Percentiles rank a stretch among this genome's conserved stretches.
phyloP scores from a whole-genome alignment of 2,888 invertebrate genomes.

The Linyphia triangularis region DNA sequence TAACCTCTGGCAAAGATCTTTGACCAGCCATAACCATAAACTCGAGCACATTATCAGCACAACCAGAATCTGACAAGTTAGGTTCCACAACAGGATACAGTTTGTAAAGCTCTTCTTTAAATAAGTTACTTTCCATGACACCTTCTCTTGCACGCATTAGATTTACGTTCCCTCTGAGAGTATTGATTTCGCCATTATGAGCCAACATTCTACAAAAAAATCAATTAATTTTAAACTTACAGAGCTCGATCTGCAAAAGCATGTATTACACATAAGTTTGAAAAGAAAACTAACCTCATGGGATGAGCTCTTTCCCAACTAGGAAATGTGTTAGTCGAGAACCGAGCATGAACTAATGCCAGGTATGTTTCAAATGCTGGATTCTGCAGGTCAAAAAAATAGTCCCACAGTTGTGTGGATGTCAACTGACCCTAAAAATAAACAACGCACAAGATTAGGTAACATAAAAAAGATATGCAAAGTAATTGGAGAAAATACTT shows the following conservation, averaged over 20 bases:
- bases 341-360: constrained; percentile 97
- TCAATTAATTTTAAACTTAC: background rate
- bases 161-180: constrained; percentile 98
- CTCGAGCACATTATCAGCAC: constrained; percentile 98
- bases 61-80: constrained; percentile 98
- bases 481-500: background rate
- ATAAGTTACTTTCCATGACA: constrained; percentile 93
- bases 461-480: constrained; percentile 10
- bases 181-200: constrained; percentile 99
- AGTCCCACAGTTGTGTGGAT: constrained; percentile 94
- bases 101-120: constrained; percentile 90
- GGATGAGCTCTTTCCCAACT: constrained; percentile 99
- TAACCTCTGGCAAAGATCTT: constrained; percentile 90
- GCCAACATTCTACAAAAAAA: constrained; percentile 86
- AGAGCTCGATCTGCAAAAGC: background rate
- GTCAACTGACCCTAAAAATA: constrained; percentile 89
- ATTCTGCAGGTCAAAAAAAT: constrained; percentile 84
- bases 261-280: background rate
- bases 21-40: constrained; percentile 96
- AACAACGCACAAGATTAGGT: background rate
- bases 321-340: constrained; percentile 99
- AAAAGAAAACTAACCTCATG: constrained; percentile 84
- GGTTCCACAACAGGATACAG: constrained; percentile 98
- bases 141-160: constrained; percentile 99
- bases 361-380: constrained; percentile 92